Evolutionary conservation across 2,797 vertebrate species (phyloP), one percentile per base, ranked within the genome.

Genomic region (Epinephelus malabaricus): DNA sequence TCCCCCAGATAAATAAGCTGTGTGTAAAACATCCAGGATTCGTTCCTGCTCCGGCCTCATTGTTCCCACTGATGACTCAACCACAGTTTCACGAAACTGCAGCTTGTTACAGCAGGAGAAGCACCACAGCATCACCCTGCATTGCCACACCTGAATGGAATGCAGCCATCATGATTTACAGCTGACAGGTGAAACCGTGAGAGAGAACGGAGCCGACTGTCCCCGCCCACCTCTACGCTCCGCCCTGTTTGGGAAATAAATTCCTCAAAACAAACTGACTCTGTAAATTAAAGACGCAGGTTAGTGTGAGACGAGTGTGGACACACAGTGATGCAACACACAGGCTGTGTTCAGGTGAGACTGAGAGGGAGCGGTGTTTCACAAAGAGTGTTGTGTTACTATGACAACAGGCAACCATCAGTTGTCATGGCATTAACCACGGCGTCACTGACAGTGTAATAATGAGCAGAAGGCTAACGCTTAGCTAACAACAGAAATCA

Each of bases 231-330:
- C 58, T 23, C 51, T 34, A 25, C 1, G 30, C 30, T 34, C 30
- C 30, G 4, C 67, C 51, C 68, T 1, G 21, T 0, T 58, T 17
- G 58, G 70, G 21, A 62, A 8, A 9, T 0, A 9, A 49, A 74
- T 69, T 73, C 56, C 64, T 68, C 76, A 78, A 72, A 66, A 18
- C 25, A 53, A 65, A 51, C 2, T 10, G 13, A 60, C 76, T 60
- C n/a, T 61, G 62, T 38, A 25, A 30, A 55, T 49, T 38, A 47
- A 69, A 47, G 30, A 19, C 8, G 49, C 67, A 76, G 47, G 72
- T 73, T 6, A 21, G 58, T 14, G 61, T 61, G 73, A 2, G 63
- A 68, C 47, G 3, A 40, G 40, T 40, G 3, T 10, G 2, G 10
- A 58, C 25, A 53, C 54, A 13, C 40, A 5, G 7, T 1, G 50